A percentile compares a stretch with the other conserved stretches of the same genome.
phyloP scores from a whole-genome alignment of 35 echinoderm and acorn worm species.

The Ophioderma brevispina region DNA sequence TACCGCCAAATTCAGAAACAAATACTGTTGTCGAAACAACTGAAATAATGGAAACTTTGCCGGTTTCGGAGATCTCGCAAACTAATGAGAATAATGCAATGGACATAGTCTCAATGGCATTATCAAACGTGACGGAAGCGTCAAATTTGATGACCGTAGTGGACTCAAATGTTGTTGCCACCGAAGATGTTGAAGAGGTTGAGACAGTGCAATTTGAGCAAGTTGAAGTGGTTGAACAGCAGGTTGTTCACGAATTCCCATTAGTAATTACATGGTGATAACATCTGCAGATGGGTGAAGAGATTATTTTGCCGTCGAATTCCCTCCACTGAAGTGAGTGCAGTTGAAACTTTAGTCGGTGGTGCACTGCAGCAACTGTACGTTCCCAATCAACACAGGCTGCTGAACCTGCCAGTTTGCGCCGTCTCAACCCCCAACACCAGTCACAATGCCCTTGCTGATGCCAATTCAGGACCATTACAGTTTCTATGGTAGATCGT shows the following conservation, averaged over 20 bases:
- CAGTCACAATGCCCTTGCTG: no score
- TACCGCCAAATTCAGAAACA: constrained; percentile 13
- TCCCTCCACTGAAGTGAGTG: neutral
- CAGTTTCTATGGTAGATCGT: constrained; percentile 11
- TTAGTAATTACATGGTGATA: neutral
- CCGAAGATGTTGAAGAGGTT: neutral
- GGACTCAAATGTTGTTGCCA: neutral
- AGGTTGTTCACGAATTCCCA: neutral
- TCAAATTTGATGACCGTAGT: constrained; percentile 37
- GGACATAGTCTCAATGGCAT: constrained; percentile 59
- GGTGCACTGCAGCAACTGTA: neutral
- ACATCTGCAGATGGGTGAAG: neutral
- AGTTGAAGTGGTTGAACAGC: neutral
- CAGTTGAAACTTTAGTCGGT: neutral
- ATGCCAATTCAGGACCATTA: no score
- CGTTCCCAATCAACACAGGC: neutral
- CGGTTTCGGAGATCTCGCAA: neutral
- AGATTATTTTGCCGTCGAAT: neutral
- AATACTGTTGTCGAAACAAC: neutral
- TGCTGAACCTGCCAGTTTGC: no score
- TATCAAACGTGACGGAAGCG: constrained; percentile 53
- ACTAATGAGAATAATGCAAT: constrained; percentile 9
- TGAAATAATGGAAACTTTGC: constrained; percentile 3
- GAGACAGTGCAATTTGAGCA: constrained; percentile 1
- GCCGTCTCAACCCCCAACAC: no score